These are phyloP conservation scores for Amazona guildingii DNA, from an alignment of 2,113 vertebrate genomes.

Conservation along the genomic window DNA sequence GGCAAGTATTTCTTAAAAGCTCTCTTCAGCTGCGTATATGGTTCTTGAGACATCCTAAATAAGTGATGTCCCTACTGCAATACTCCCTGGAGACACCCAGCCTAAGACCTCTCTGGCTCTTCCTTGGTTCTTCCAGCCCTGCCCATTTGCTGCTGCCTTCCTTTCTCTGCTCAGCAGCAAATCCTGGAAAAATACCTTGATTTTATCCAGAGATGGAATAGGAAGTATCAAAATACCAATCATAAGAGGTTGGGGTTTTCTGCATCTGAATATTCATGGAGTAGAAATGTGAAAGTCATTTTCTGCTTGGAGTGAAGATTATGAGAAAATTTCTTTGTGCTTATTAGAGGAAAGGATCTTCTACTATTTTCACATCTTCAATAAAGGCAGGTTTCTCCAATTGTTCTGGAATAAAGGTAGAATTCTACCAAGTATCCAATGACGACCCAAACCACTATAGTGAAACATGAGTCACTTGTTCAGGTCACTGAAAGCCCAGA, in stretches of 20 bases:
- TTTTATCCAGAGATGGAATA: neutral
- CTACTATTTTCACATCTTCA: neutral
- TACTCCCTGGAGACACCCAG: neutral
- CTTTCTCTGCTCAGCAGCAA: neutral
- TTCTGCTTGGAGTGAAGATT: neutral
- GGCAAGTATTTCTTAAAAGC: neutral
- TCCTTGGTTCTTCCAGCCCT: rapidly evolving
- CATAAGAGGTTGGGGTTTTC: neutral
- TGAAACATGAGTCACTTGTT: slow-evolving; percentile 35
- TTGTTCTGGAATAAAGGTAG: neutral
- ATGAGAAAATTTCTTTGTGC: neutral
- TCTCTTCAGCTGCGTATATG: neutral
- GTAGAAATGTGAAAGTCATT: neutral
- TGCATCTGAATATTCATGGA: neutral
- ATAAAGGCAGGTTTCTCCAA: neutral
- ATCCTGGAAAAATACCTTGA: neutral
- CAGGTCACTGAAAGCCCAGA: slow-evolving; percentile 27
- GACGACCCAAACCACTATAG: neutral
- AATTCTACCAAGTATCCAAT: neutral
- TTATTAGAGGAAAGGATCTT: neutral
- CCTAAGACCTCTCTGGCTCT: neutral
- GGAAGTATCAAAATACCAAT: neutral
- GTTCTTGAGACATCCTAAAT: neutral
- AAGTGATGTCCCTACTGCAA: rapidly evolving
- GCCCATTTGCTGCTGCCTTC: neutral